phyloP scores from a whole-genome alignment of 2,113 vertebrate species.

The Trochalopteron elliotii region DNA sequence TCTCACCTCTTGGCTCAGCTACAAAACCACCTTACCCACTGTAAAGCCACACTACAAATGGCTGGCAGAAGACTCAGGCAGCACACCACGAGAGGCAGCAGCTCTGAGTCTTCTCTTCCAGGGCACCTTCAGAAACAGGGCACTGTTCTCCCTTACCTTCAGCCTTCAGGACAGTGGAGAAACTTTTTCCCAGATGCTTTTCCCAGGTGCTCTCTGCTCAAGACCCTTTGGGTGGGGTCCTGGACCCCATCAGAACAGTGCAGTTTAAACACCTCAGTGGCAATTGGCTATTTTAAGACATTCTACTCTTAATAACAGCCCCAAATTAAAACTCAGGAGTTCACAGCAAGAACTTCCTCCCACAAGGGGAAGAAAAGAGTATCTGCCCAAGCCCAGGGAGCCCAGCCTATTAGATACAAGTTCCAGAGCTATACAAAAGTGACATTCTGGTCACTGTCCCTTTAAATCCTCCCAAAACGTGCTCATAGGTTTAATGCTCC shows the following conservation, averaged over 20 bases:
- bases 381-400: neutral
- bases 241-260: fast-evolving
- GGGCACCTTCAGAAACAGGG: neutral
- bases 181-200: neutral
- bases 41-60: neutral
- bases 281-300: fast-evolving
- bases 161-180: neutral
- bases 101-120: neutral
- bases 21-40: neutral
- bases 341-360: neutral
- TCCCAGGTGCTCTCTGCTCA: neutral
- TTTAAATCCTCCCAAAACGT: neutral
- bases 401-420: neutral
- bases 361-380: neutral
- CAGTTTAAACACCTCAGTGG: neutral
- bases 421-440: neutral
- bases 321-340: neutral
- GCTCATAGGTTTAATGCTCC: neutral
- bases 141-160: neutral
- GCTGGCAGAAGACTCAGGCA: neutral
- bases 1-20: neutral
- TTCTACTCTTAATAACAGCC: neutral
- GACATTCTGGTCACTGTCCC: neutral
- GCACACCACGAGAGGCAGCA: neutral
- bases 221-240: neutral